Evolutionary conservation across 2,888 invertebrate species (phyloP).

Genomic region (Drosophila neotestacea): DNA sequence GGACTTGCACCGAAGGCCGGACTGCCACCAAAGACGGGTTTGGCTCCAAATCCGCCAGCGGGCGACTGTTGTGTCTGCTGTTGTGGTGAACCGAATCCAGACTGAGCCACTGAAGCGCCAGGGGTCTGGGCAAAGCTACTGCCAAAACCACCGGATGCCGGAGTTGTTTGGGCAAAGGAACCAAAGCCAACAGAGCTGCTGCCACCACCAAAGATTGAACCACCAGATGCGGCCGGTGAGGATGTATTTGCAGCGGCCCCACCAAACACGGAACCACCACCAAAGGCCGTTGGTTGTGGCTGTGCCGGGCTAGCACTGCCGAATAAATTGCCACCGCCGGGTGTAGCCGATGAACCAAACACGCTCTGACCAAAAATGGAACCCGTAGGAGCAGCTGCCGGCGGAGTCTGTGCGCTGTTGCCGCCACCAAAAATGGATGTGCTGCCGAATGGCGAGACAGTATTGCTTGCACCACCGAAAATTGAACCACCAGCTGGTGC

Average conservation of each 20-base stretch:
- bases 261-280: conserved; percentile 64
- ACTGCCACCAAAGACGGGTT: conserved; percentile 84
- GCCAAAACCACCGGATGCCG: conserved; percentile 59
- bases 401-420: conserved; percentile 25
- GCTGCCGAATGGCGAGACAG: conserved; percentile 24
- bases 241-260: conserved; percentile 27
- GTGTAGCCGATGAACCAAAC: conserved; percentile 42
- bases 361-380: conserved; percentile 54
- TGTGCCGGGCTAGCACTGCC: conserved; percentile 38
- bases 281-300: conserved; percentile 44
- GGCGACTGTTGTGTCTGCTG: conserved; percentile 64
- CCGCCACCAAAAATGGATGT: conserved; percentile 55
- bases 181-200: conserved; percentile 61
- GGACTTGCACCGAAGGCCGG: conserved; percentile 84
- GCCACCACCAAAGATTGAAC: conserved; percentile 74
- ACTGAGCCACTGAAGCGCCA: conserved; percentile 78
- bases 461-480: conserved; percentile 61
- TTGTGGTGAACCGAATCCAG: conserved; percentile 82
- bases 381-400: conserved; percentile 26
- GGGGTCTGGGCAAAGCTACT: conserved; percentile 74
- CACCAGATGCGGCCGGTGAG: conserved; percentile 49
- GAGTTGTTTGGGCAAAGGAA: conserved; percentile 67
- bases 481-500: conserved; percentile 53
- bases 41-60: conserved; percentile 81
- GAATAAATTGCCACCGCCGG: conserved; percentile 69